Conservation (phyloP, 2,797 vertebrate species). For the Mycteria americana region DNA sequence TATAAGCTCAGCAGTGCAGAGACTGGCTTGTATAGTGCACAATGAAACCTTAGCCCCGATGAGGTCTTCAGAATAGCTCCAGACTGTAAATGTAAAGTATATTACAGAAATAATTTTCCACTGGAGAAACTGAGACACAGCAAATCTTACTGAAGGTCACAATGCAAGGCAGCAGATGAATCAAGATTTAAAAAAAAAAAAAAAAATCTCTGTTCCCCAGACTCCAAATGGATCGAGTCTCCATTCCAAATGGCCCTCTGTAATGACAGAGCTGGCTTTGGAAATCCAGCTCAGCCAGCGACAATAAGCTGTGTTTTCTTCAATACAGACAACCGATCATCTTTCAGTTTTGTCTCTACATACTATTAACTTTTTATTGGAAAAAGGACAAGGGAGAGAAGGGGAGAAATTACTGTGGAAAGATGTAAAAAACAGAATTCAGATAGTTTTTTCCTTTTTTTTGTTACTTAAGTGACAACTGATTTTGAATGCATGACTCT, state of each 20-base stretch:
- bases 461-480: background rate
- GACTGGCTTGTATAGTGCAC: background rate
- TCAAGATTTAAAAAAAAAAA: background rate
- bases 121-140: background rate
- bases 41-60: background rate
- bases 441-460: background rate
- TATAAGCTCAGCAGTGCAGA: background rate
- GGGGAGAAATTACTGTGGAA: background rate
- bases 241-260: background rate
- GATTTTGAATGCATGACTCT: background rate
- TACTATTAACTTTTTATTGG: background rate
- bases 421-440: background rate
- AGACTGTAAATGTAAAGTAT: background rate
- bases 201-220: background rate
- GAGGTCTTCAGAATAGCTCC: background rate
- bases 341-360: background rate
- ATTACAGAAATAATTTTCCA: background rate
- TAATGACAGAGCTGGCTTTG: background rate
- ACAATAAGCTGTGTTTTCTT: background rate
- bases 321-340: background rate
- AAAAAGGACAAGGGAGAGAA: background rate
- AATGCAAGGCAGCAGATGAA: background rate
- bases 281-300: background rate
- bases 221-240: background rate
- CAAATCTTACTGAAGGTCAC: background rate